Conservation (phyloP, 2,797 vertebrate genomes). For the Heliangelus exortis region DNA sequence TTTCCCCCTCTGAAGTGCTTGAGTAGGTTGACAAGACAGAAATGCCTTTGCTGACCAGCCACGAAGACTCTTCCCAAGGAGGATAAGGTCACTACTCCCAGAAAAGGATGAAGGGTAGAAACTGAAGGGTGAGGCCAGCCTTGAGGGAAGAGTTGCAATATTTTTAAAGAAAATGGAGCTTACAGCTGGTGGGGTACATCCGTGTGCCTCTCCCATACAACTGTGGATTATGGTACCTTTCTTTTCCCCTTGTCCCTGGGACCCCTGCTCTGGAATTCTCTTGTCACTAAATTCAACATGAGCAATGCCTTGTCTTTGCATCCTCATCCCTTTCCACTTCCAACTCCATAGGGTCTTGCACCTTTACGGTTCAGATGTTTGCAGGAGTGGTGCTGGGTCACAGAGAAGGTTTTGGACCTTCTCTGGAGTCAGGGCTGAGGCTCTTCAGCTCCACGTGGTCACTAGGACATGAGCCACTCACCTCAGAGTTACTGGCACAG, state of each 20-base stretch:
- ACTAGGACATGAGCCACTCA: neutral
- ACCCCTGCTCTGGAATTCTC: neutral
- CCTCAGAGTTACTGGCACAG: neutral
- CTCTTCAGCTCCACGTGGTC: neutral
- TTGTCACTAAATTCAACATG: neutral
- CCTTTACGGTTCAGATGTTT: neutral
- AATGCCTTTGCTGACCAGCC: neutral
- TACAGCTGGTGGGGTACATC: neutral
- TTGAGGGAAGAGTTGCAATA: neutral
- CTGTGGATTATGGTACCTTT: accelerated
- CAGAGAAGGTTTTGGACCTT: neutral
- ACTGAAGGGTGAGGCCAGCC: neutral
- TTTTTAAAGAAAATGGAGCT: neutral
- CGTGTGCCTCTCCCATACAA: neutral
- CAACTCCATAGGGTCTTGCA: neutral
- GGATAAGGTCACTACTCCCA: neutral
- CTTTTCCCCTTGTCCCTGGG: neutral
- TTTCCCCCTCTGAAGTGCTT: conserved; percentile 1
- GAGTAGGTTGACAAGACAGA: conserved; percentile 19
- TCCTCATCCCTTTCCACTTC: neutral
- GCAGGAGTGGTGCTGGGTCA: neutral
- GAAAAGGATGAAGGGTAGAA: neutral
- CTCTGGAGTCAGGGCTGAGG: neutral
- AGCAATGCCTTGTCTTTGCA: neutral
- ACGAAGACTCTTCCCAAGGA: neutral